Evolutionary conservation across 2,113 vertebrate genomes (phyloP).

Genomic region (Boulengeromyrus knoepffleri): DNA sequence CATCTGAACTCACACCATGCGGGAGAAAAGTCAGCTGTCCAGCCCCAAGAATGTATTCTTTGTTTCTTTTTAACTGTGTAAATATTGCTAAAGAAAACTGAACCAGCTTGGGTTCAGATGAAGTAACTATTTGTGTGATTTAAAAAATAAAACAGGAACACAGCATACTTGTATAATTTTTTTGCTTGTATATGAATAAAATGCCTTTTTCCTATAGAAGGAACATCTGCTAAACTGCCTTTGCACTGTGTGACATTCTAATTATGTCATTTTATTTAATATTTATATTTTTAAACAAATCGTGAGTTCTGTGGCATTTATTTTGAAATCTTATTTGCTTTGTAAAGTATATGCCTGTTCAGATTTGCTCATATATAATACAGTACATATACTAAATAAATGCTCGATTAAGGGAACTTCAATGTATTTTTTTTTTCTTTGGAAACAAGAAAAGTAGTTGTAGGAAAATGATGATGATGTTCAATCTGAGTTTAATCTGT

Average conservation of each 20-base stretch:
- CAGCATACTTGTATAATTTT: conserved; percentile 1
- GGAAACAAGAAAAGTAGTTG: background rate
- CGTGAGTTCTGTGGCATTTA: background rate
- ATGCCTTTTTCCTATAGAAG: background rate
- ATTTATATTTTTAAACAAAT: conserved; percentile 1
- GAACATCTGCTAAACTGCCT: background rate
- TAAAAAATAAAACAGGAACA: conserved; percentile 56
- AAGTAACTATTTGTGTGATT: conserved; percentile 53
- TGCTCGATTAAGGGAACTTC: background rate
- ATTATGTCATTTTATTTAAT: conserved; percentile 12
- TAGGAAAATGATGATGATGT: background rate
- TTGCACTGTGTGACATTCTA: conserved; percentile 9
- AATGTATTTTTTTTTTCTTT: conserved; percentile 1
- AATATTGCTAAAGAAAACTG: conserved; percentile 49
- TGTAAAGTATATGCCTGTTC: background rate
- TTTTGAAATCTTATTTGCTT: conserved; percentile 3
- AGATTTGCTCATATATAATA: background rate
- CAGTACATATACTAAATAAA: conserved; percentile 2
- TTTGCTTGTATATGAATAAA: background rate
- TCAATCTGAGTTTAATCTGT: background rate
- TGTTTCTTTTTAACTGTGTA: conserved; percentile 46
- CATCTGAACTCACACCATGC: conserved; percentile 24
- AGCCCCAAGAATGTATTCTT: conserved; percentile 57
- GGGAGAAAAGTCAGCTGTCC: conserved; percentile 25
- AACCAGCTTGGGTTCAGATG: conserved; percentile 46